Evolutionary conservation across 2,113 vertebrate species (phyloP).

Genomic region (Aepyceros melampus): DNA sequence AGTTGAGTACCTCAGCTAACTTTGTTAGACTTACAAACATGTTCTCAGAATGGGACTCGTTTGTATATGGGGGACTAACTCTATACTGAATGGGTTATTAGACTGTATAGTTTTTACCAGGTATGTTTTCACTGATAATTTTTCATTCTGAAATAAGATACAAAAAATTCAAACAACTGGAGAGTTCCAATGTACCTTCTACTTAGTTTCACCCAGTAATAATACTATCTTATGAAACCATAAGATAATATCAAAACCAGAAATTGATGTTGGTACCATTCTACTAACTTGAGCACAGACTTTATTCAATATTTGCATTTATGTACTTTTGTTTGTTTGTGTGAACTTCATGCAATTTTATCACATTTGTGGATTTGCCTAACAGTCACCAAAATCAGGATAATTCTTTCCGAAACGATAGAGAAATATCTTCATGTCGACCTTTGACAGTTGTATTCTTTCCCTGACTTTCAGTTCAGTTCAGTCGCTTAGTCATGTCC

Average conservation of each 20-base stretch:
- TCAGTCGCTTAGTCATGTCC: no score
- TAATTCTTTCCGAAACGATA: neutral
- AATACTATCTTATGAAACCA: neutral
- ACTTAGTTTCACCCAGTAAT: neutral
- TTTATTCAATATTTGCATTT: neutral
- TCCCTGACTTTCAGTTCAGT: no score
- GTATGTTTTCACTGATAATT: neutral
- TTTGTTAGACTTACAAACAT: neutral
- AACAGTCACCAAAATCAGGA: neutral
- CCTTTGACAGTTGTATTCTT: neutral
- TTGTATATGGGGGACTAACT: neutral
- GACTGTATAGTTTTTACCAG: neutral
- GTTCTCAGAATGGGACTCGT: neutral
- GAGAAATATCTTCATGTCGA: neutral
- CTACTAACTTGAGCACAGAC: neutral
- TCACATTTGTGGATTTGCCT: neutral
- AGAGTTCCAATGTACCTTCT: neutral
- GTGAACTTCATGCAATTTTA: neutral
- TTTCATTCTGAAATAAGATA: neutral
- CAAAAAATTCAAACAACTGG: neutral
- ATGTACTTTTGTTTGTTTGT: neutral
- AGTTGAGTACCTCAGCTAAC: neutral
- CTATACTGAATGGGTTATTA: neutral
- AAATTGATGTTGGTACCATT: neutral
- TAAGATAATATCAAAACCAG: neutral